These are phyloP conservation scores for Pimpla rufipes DNA, from an alignment of 2,888 invertebrate genomes.

Conservation along the genomic window DNA sequence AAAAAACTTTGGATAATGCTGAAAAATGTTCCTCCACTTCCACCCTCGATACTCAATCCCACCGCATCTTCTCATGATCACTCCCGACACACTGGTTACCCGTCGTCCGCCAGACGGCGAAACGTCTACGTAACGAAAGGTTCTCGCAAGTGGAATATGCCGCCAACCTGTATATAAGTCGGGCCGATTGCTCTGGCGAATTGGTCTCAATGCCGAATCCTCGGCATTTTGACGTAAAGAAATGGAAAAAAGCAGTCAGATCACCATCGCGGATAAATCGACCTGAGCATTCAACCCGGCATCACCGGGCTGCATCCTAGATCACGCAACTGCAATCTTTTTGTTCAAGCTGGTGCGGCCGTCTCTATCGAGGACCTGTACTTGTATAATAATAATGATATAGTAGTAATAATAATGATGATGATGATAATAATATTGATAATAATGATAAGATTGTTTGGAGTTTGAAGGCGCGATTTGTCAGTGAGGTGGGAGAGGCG, in stretches of 20 bases:
- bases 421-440: background rate
- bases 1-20: too few relatives aligned
- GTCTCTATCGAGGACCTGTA: slow-evolving; percentile 6
- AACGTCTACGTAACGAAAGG: background rate
- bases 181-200: background rate
- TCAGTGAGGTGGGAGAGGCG: slow-evolving; percentile 15
- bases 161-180: slow-evolving; percentile 2
- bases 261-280: background rate
- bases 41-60: too few relatives aligned
- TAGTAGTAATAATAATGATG: background rate
- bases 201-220: background rate
- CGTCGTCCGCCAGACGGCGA: background rate
- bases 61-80: too few relatives aligned
- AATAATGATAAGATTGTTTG: background rate
- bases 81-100: too few relatives aligned
- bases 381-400: too few relatives aligned
- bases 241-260: background rate
- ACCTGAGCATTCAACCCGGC: background rate
- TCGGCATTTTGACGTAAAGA: too few relatives aligned
- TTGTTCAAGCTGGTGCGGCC: slow-evolving; percentile 1
- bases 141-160: background rate
- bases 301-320: slow-evolving; percentile 4
- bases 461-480: background rate
- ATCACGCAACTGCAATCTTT: background rate
- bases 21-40: too few relatives aligned